Evolutionary conservation across 2,797 vertebrate species (phyloP).

Genomic region (Eremophila alpestris): DNA sequence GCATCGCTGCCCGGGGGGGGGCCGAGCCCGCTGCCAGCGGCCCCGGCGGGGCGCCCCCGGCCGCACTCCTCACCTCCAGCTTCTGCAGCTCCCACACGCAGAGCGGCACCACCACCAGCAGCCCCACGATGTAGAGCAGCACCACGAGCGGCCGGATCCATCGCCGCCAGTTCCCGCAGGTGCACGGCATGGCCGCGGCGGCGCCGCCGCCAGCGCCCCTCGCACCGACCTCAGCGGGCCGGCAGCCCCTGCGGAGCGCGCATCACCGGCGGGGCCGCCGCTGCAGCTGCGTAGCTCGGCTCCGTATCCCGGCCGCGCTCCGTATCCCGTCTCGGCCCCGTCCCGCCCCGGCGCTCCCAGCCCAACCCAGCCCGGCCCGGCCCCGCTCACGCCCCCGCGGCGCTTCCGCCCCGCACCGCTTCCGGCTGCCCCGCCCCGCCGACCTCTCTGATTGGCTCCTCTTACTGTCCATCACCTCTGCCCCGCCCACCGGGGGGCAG

Average conservation of each 20-base stretch:
- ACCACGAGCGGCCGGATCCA: conserved; percentile 95
- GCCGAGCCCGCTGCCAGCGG: background rate
- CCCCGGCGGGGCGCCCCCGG: no score
- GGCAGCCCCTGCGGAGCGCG: background rate
- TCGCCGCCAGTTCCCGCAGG: conserved; percentile 93
- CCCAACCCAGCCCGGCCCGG: background rate
- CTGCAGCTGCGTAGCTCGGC: background rate
- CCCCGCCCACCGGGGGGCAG: background rate
- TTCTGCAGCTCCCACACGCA: conserved; percentile 93
- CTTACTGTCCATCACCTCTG: background rate
- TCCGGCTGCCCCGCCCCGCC: background rate
- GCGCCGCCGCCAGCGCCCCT: background rate
- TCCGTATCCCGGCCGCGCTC: no score
- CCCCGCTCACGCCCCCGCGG: background rate
- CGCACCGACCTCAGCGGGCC: background rate
- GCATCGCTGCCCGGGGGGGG: background rate
- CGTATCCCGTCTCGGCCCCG: background rate
- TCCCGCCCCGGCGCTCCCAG: background rate
- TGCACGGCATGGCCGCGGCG: conserved; percentile 86
- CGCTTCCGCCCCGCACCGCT: background rate
- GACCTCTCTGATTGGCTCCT: rapidly evolving
- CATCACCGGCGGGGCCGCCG: background rate
- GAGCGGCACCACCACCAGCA: conserved; percentile 87
- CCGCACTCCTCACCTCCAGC: conserved; percentile 81
- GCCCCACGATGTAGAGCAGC: conserved; percentile 85